These are phyloP conservation scores for Embiotoca jacksoni DNA, from an alignment of 2,113 vertebrate species.

Conservation along the genomic window DNA sequence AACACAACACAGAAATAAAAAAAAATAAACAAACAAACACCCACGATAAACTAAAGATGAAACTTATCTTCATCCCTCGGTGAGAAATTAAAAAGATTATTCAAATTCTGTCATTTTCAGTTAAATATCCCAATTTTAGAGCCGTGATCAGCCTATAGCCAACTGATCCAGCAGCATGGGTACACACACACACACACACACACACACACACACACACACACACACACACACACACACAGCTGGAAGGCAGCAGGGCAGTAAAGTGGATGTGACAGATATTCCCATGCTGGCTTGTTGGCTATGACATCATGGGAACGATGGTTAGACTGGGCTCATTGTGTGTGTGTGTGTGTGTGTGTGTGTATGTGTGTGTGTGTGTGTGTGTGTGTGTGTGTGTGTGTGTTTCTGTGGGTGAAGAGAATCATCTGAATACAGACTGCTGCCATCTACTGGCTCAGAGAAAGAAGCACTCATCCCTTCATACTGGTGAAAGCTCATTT, in stretches of 20 bases:
- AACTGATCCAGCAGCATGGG: slow-evolving; percentile 31
- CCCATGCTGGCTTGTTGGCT: slow-evolving; percentile 46
- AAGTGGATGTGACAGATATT: slow-evolving; percentile 63
- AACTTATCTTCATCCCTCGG: background rate
- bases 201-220: background rate
- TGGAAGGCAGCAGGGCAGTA: slow-evolving; percentile 31
- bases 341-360: background rate
- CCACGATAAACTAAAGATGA: background rate
- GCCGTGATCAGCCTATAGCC: slow-evolving; percentile 13
- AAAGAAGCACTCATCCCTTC: background rate
- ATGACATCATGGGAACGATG: slow-evolving; percentile 63
- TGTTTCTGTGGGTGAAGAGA: background rate
- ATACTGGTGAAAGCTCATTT: background rate
- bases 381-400: background rate
- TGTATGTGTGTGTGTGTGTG: slow-evolving; percentile 13
- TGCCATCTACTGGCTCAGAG: slow-evolving; percentile 70
- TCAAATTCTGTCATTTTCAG: slow-evolving; percentile 15
- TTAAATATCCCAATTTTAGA: slow-evolving; percentile 20
- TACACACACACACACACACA: background rate
- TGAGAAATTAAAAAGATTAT: slow-evolving; percentile 6
- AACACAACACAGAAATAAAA: background rate
- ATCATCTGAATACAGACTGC: slow-evolving; percentile 36
- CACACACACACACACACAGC: slow-evolving; percentile 3
- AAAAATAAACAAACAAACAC: background rate
- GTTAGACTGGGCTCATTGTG: background rate